Conservation (phyloP, 2,113 vertebrate genomes). For the Collichthys lucidus region DNA sequence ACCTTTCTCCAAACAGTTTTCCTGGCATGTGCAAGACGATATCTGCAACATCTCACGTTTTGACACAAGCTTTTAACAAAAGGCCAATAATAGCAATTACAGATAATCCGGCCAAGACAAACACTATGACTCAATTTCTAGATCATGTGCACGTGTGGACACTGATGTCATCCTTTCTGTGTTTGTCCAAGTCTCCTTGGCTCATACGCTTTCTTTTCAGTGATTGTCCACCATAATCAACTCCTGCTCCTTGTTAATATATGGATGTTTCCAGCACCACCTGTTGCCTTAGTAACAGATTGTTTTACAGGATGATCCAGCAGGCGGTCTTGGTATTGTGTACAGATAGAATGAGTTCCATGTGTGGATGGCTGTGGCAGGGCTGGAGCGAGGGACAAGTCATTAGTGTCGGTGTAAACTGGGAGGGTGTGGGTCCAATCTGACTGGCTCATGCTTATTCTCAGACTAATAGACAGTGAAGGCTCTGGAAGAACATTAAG, state of each 20-base stretch:
- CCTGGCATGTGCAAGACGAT: conserved; percentile 34
- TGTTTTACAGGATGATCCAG: conserved; percentile 57
- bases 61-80: conserved; percentile 52
- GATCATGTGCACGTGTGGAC: conserved; percentile 37
- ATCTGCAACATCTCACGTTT: conserved; percentile 58
- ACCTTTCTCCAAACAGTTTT: conserved; percentile 52
- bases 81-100: conserved; percentile 15
- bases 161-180: conserved; percentile 63
- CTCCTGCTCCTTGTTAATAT: conserved; percentile 36
- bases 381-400: conserved; percentile 44
- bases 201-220: background rate
- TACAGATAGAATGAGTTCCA: conserved; percentile 59
- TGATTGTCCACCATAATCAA: conserved; percentile 35
- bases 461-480: conserved; percentile 59
- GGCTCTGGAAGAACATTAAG: conserved; percentile 41
- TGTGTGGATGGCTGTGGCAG: conserved; percentile 55
- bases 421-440: conserved; percentile 34
- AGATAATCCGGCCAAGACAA: conserved; percentile 52
- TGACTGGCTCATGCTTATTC: conserved; percentile 36
- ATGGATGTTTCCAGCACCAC: conserved; percentile 23
- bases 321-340: conserved; percentile 25
- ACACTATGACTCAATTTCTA: conserved; percentile 50
- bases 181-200: conserved; percentile 29
- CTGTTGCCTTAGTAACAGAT: conserved; percentile 63
- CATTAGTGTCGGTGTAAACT: conserved; percentile 56